Percentiles rank a stretch among this genome's conserved stretches.
Conservation (phyloP, 2,888 invertebrate species). For the Argyresthia goedartella region DNA sequence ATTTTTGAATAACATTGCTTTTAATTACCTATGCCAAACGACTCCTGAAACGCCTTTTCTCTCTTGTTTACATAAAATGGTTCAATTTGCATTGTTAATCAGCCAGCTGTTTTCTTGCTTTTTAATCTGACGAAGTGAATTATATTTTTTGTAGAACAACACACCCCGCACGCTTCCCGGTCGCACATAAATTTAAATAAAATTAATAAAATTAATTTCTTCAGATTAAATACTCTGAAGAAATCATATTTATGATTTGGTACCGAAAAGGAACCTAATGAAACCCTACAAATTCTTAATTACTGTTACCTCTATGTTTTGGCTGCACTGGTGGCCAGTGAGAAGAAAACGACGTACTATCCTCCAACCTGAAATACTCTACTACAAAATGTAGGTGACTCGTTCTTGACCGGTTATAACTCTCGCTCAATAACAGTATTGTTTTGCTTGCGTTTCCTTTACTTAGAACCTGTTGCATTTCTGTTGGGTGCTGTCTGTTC, state of each 20-base stretch:
- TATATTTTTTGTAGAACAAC: slow-evolving; percentile 20
- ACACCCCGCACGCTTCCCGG: slow-evolving; percentile 21
- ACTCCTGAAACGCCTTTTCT: slow-evolving; percentile 46
- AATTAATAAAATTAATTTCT: slow-evolving; percentile 16
- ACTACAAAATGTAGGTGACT: no score
- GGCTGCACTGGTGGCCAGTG: no score
- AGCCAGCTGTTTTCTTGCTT: slow-evolving; percentile 47
- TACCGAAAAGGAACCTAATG: no score
- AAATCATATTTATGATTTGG: neutral
- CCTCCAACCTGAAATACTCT: no score
- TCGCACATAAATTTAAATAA: slow-evolving; percentile 31
- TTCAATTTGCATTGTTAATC: slow-evolving; percentile 66
- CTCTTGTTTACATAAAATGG: slow-evolving; percentile 60
- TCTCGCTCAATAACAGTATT: no score
- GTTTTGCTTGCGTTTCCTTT: no score
- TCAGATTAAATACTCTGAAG: neutral
- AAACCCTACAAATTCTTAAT: no score
- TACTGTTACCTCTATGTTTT: no score
- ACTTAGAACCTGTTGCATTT: no score
- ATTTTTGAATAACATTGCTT: slow-evolving; percentile 44
- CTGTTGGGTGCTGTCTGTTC: no score
- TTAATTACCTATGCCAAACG: slow-evolving; percentile 33
- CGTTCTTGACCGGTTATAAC: no score
- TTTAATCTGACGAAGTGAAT: slow-evolving; percentile 33
- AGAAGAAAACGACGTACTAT: no score